Evolutionary conservation across 2,888 invertebrate genomes (phyloP), one percentile per base, ranked within the genome.

Genomic region (Folsomia candida): DNA sequence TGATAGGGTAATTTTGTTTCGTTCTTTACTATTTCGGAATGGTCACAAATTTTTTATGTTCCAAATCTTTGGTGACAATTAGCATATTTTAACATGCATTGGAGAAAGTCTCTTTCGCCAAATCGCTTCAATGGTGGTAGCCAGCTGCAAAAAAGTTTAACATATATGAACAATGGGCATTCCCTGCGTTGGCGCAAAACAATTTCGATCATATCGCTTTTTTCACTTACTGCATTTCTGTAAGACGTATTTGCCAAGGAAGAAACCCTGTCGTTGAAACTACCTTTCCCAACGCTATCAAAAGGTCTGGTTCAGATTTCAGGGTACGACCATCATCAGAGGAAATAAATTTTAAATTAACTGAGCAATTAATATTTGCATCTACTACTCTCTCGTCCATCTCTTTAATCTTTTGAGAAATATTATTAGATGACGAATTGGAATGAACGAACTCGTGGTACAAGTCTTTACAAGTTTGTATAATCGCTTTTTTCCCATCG

Each of bases 201-300:
- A 60, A 20, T 58, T 58, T 20, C 20, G 11, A 18, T 58, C 11
- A 58, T 9, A 37, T 37, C 4, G 37, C 37, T 37, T 37, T 4
- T 37, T n/a, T n/a, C 65, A 74, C 76, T 74, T 72, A 78, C 78
- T 78, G 75, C 60, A 78, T 76, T 71, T 78, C 78, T 51, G 76
- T 78, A 28, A 78, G 61, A 28, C 78, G 64, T 54, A 78, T 74
- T 66, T 78, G 78, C 78, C 78, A 78, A 9, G 78, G 76, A 20
- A 78, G 71, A 61, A 78, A 78, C n/a, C 78, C 78, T 20, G 76
- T 47, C 14, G 78, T 76, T 20, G 76, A 76, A 58, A 70, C 67
- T 67, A 78, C 70, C 24, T 75, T 70, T 37, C 78, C 76, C 59
- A 78, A 64, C 58, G 76, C 74, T 22, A 78, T 22, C 28, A 78